Evolutionary conservation across 37 sponge, comb jelly and placozoan species (phyloP), one percentile per base, ranked within the genome.

Genomic region (Chondrosia reniformis): DNA sequence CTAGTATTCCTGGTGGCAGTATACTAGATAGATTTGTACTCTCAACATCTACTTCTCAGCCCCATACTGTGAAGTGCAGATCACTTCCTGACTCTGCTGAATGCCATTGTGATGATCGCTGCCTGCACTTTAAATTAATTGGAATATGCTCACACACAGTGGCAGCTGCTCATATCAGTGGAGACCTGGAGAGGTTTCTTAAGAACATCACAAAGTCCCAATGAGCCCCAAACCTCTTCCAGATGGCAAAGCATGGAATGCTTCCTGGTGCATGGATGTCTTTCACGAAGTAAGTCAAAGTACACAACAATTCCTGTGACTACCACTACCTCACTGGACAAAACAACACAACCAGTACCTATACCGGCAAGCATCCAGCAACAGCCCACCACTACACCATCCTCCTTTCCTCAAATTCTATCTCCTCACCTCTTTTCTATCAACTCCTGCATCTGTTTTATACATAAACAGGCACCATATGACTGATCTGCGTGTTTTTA

Each of bases 111-210:
- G 61, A 54, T 74, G 83, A 59, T 21, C 55, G 42, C 36, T 82
- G 83, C 46, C 38, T 59, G 19, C 75, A 74, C 30, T 74, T 43
- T 34, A 58, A 75, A 41, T 74, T 76, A 31, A 22, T 75, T 7
- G 24, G 28, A 9, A 74, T 74, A 22, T 82, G 83, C 67, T 59
- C 75, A 25, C 83, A 82, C 44, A 64, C 58, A 40, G 75, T 82
- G 33, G 83, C 83, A 39, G 75, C 58, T 49, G 75, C 75, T 19
- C 31, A 54, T 17, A 12, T 34, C 39, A 74, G 62, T 74, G 75
- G 46, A 9, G 76, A 75, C 28, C 44, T 74, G n/a, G 25, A 24
- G 25, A 46, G 40, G 25, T 82, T 82, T 34, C 24, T 74, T 12
- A 21, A 37, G 4, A 38, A 44, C n/a, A 45, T 34, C 30, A 30